A percentile compares a stretch with the other conserved stretches of the same genome.
phyloP scores from a whole-genome alignment of 1,140 invertebrate species.

The Heliconius nattereri region DNA sequence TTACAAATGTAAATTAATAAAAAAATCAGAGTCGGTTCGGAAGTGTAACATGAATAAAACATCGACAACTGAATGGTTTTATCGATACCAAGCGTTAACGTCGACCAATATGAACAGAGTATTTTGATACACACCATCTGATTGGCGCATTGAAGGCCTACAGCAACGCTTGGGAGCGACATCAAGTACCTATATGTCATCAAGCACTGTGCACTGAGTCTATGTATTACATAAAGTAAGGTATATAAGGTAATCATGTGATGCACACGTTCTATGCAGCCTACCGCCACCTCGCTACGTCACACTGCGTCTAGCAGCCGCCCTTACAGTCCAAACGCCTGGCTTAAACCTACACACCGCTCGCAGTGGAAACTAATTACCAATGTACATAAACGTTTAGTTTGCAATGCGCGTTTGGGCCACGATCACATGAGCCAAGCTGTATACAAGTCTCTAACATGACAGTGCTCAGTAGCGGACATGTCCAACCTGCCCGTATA shows the following conservation, averaged over 20 bases:
- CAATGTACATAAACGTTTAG: conserved; percentile 15
- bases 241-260: conserved; percentile 46
- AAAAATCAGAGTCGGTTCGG: conserved; percentile 47
- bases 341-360: conserved; percentile 38
- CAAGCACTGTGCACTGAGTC: conserved; percentile 62
- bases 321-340: conserved; percentile 49
- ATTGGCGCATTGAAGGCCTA: conserved; percentile 15
- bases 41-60: conserved; percentile 65
- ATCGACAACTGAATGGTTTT: conserved; percentile 52
- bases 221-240: conserved; percentile 56
- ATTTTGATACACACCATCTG: not conserved
- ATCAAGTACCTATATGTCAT: conserved; percentile 48
- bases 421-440: conserved; percentile 63
- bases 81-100: conserved; percentile 38
- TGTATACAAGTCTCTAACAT: conserved; percentile 54
- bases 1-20: conserved; percentile 41
- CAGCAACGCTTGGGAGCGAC: conserved; percentile 35
- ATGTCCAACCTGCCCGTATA: conserved; percentile 34
- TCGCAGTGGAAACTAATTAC: conserved; percentile 34
- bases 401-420: conserved; percentile 42
- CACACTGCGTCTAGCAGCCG: conserved; percentile 51
- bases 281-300: conserved; percentile 62
- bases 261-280: conserved; percentile 58
- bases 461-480: conserved; percentile 55
- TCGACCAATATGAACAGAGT: not conserved